Base-by-base conservation (phyloP, 2,888 invertebrate species). In the Ormyrus nitidulus region DNA sequence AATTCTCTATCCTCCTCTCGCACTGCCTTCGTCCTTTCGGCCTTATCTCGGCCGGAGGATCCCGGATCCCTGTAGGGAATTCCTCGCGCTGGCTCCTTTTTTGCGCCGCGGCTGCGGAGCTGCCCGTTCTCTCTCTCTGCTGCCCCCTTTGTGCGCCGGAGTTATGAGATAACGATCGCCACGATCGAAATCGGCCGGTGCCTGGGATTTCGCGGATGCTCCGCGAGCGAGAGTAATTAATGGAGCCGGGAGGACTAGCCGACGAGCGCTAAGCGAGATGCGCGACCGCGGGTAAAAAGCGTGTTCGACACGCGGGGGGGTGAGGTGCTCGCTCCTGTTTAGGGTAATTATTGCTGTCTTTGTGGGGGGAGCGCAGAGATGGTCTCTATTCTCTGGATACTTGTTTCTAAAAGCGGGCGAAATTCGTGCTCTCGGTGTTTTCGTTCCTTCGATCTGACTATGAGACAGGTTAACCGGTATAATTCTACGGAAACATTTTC, bases 21-120 rank as follows among this genome's bases (percentile, higher is more conserved):
- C 19, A 19, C 19, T 19, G 19, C 19, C 1, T 5, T 49, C n/a
- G 58, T 66, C 54, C 10, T 66, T 74, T 74, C 46, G 13, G 51
- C 10, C n/a, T 5, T 64, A 54, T 11, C 51, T 34, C 46, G 19
- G 51, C 34, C 49, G n/a, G 8, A 19, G 46, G 62, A 49, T 73
- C 80, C 80, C 71, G 80, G 80, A 79, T 80, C 76, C 70, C 71
- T 48, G 59, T 56, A 66, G 66, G 61, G 76, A 65, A 80, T 80
- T 73, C 80, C 77, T 58, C 3, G 19, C 19, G 19, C 19, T 19
- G 19, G 1, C 19, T 19, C 19, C 62, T 61, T 68, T 78, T 68
- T 79, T 69, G 62, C 19, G 44, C 44, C 51, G 13, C 8, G n/a
- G 54, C 19, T 70, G n/a, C 34, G 8, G 13, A 11, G n/a, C 6